These are phyloP conservation scores for Dufourea novaeangliae DNA, from an alignment of 1,140 invertebrate genomes.

Conservation along the genomic window DNA sequence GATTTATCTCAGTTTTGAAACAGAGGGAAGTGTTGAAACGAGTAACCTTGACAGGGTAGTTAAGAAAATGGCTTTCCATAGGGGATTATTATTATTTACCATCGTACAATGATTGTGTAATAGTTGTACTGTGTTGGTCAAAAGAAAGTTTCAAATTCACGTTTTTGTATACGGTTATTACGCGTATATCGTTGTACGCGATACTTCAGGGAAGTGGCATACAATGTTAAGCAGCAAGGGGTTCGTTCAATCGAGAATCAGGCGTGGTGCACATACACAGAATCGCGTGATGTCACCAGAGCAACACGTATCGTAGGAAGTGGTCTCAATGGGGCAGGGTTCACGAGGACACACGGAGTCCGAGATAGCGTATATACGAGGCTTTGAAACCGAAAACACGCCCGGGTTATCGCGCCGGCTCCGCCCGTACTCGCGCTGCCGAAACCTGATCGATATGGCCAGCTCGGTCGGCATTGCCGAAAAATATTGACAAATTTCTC, in stretches of 20 bases:
- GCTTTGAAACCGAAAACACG: constrained; percentile 13
- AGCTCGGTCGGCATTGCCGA: not conserved
- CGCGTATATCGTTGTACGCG: no score
- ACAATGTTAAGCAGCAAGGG: not conserved
- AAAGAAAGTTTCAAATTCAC: no score
- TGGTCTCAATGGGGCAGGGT: constrained; percentile 33
- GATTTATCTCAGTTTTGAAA: no score
- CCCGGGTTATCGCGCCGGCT: constrained; percentile 37
- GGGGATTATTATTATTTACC: no score
- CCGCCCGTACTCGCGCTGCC: constrained; percentile 24
- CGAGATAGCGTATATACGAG: constrained; percentile 4
- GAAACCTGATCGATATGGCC: constrained; percentile 38
- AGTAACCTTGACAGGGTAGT: no score
- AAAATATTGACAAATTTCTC: no score
- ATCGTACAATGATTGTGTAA: no score
- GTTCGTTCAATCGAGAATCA: not conserved
- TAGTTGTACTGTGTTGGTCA: no score
- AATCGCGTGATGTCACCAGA: constrained; percentile 30
- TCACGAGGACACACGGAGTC: constrained; percentile 9
- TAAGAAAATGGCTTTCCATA: no score
- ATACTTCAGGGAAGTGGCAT: not conserved
- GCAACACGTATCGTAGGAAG: constrained; percentile 43
- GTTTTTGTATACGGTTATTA: no score
- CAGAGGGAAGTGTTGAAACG: no score
- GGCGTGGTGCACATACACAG: not conserved